Percentiles rank a stretch among this genome's conserved stretches.
phyloP scores from a whole-genome alignment of 2,888 invertebrate species.

The Andrena marginata region DNA sequence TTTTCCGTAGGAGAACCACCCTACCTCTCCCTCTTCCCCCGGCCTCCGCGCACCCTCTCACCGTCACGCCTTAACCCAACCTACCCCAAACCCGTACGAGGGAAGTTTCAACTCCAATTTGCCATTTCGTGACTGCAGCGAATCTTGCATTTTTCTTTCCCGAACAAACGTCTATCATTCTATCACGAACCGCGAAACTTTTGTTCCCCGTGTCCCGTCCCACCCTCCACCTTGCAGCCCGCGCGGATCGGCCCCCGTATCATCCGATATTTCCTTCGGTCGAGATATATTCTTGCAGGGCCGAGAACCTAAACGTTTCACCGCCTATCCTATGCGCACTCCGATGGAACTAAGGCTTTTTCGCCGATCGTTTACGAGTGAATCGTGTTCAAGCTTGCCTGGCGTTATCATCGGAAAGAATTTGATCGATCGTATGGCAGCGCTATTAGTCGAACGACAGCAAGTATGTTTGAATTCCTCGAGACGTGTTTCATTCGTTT shows the following conservation, averaged over 20 bases:
- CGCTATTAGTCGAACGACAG: background rate
- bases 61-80: constrained; percentile 80
- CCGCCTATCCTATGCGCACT: background rate
- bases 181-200: constrained; percentile 84
- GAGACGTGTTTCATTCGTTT: background rate
- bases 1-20: constrained; percentile 72
- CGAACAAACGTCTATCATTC: constrained; percentile 85
- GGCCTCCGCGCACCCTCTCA: constrained; percentile 47
- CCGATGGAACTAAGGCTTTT: constrained; percentile 41
- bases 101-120: constrained; percentile 85
- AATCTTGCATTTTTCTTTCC: constrained; percentile 85
- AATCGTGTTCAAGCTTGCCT: background rate
- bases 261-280: constrained; percentile 74
- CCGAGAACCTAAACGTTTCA: constrained; percentile 41
- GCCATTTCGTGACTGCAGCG: constrained; percentile 85
- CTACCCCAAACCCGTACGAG: constrained; percentile 81
- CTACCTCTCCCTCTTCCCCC: constrained; percentile 22
- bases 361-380: constrained; percentile 9
- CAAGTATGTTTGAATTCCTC: background rate
- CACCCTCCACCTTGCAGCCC: constrained; percentile 71
- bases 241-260: constrained; percentile 68
- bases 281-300: constrained; percentile 61
- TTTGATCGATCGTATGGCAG: background rate
- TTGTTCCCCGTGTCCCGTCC: constrained; percentile 78
- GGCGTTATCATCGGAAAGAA: background rate